Evolutionary conservation across 23 tunicate species (phyloP), one percentile per base, ranked within the genome.

Genomic region (Halocynthia aurantium): DNA sequence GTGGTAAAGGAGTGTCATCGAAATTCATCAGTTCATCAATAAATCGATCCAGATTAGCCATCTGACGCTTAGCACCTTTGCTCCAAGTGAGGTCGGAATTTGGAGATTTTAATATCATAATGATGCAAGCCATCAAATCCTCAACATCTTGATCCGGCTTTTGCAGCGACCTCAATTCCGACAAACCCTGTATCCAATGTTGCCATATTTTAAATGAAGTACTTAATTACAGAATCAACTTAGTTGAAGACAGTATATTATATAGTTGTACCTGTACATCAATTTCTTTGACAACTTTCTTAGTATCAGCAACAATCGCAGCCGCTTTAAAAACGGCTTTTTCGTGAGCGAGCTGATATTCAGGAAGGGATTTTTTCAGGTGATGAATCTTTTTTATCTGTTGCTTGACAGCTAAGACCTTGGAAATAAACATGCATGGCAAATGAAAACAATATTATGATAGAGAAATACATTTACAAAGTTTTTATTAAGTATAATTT

Each of bases 1-100:
- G 82, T 50, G 88, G 92, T 72, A 92, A 50, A 7, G 85, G 84
- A 61, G 74, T 75, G 58, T 85, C 88, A 67, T 92, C 98, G 76
- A 92, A 92, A 55, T 80, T 82, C 64, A 71, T 40, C 57, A 92
- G 75, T 56, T 92, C 92, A 60, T 92, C 92, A 12, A 92, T 63
- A 72, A 92, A 92, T n/a, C 98, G 98, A 69, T 92, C 98, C 52
- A 92, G 61, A 57, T 92, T 92, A 8, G 98, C 98, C 98, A 92
- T 92, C 62, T 86, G 91, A 50, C 98, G 68, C 71, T 92, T 92
- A 6, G 92, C 98, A 15, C 98, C 98, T 65, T 92, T 92, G 75
- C 88, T 92, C 98, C 98, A 92, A 17, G 98, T 86, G 50, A 92
- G 80, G 70, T 92, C 98, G 49, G 90, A 84, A 79, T 92, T 92